These are phyloP conservation scores for Hestina assimilis DNA, from an alignment of 1,140 invertebrate species.

Conservation along the genomic window DNA sequence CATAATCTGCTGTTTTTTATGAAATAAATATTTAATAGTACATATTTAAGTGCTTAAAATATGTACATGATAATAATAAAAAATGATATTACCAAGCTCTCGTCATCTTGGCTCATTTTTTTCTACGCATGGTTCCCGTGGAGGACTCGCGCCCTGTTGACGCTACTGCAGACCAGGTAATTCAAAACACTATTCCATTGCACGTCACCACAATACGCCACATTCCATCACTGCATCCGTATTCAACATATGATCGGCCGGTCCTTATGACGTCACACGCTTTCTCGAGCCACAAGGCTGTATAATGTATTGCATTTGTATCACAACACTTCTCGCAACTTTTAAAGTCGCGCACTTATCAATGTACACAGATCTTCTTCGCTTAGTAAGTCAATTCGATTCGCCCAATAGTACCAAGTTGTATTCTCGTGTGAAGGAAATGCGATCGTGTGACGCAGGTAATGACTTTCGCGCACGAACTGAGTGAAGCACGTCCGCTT, in stretches of 20 bases:
- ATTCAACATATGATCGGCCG: constrained; percentile 76
- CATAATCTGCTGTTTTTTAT: neutral
- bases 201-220: constrained; percentile 70
- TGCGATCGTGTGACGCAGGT: constrained; percentile 67
- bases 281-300: constrained; percentile 70
- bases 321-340: constrained; percentile 20
- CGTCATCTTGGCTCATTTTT: constrained; percentile 77
- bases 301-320: constrained; percentile 34
- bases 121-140: constrained; percentile 72
- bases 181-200: constrained; percentile 57
- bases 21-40: neutral
- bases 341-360: constrained; percentile 33
- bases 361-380: constrained; percentile 27
- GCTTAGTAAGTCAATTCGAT: constrained; percentile 44
- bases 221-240: constrained; percentile 78
- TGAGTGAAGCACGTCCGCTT: constrained; percentile 77
- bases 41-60: neutral
- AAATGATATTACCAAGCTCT: constrained; percentile 78
- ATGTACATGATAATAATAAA: constrained; percentile 26
- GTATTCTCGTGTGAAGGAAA: constrained; percentile 65
- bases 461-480: constrained; percentile 76
- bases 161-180: constrained; percentile 60
- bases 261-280: constrained; percentile 71
- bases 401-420: constrained; percentile 42
- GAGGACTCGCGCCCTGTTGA: constrained; percentile 58